These are phyloP conservation scores for Chamaea fasciata DNA, from an alignment of 2,113 vertebrate genomes.

Conservation along the genomic window DNA sequence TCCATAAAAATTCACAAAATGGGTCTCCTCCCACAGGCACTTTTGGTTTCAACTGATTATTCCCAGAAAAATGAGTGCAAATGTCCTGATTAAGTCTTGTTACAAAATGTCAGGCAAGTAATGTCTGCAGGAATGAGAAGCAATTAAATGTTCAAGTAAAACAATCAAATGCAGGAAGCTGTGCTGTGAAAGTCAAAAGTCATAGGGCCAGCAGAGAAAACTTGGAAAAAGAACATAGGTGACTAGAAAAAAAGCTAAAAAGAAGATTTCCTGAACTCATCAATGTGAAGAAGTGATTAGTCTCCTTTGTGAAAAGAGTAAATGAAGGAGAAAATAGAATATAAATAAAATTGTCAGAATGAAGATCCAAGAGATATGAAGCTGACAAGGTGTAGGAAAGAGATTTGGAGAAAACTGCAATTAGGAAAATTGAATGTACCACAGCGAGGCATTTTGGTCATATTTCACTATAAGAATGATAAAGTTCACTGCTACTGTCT, in stretches of 20 bases:
- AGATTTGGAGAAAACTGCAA: neutral
- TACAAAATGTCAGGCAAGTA: slow-evolving; percentile 22
- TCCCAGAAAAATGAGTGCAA: neutral
- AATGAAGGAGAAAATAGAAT: neutral
- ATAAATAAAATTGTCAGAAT: neutral
- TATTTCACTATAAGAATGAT: neutral
- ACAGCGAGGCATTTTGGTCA: neutral
- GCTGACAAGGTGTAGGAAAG: neutral
- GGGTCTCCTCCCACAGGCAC: neutral
- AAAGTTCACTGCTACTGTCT: neutral
- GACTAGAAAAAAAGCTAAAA: neutral
- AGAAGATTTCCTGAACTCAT: neutral
- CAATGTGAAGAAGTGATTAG: neutral
- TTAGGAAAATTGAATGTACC: neutral
- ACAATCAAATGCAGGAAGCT: neutral
- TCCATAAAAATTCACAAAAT: neutral
- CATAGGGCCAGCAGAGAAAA: neutral
- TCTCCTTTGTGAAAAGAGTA: neutral
- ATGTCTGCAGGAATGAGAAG: neutral
- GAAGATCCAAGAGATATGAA: neutral
- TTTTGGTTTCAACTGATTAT: neutral
- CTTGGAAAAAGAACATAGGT: neutral
- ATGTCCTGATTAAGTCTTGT: neutral
- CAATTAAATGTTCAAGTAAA: slow-evolving; percentile 29
- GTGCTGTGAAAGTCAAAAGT: neutral